Evolutionary conservation across 2,888 invertebrate species (phyloP).

Genomic region (Unio pictorum): DNA sequence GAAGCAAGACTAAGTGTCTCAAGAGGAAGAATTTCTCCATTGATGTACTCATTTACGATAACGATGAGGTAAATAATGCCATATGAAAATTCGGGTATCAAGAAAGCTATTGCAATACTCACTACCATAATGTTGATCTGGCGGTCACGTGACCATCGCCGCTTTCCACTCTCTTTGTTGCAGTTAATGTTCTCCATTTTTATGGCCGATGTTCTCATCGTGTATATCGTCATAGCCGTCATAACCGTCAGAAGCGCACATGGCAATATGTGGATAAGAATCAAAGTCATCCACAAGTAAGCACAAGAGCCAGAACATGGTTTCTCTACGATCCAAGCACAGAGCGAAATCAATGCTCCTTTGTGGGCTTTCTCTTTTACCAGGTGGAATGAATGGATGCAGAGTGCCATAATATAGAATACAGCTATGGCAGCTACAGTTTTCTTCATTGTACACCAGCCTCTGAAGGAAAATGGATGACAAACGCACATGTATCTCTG

Average conservation of each 20-base stretch:
- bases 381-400: constrained; percentile 31
- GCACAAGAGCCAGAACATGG: constrained; percentile 24
- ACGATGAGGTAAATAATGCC: constrained; percentile 20
- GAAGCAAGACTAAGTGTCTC: constrained; percentile 14
- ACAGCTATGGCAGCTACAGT: constrained; percentile 26
- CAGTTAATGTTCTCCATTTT: constrained; percentile 14
- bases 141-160: constrained; percentile 20
- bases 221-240: constrained; percentile 16
- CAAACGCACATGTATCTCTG: constrained; percentile 47
- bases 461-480: constrained; percentile 38
- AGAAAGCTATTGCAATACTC: constrained; percentile 23
- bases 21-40: background rate
- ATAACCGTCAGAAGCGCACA: constrained; percentile 13
- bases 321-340: constrained; percentile 19
- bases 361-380: constrained; percentile 12
- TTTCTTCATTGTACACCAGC: constrained; percentile 37
- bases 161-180: background rate
- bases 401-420: constrained; percentile 23
- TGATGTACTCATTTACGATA: constrained; percentile 6
- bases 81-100: constrained; percentile 27
- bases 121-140: constrained; percentile 24
- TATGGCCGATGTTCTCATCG: constrained; percentile 13
- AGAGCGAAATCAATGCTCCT: background rate
- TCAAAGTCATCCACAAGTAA: constrained; percentile 26
- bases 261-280: constrained; percentile 20